A percentile compares a stretch with the other conserved stretches of the same genome.
phyloP scores from a whole-genome alignment of 2,888 invertebrate species.

The Amiota communis region DNA sequence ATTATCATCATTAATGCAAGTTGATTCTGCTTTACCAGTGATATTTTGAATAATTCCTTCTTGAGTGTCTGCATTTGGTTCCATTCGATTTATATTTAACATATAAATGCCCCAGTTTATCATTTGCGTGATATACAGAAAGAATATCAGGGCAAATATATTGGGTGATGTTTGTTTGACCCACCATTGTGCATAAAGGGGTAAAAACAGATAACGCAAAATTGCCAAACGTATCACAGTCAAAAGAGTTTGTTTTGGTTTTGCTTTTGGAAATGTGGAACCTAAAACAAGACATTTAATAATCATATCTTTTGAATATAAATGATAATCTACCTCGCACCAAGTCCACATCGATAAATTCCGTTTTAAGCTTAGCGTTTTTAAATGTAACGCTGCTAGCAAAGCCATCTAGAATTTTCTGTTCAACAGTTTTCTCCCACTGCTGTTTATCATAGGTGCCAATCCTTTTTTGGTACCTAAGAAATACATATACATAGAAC shows the following conservation, averaged over 20 bases:
- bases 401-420: slow-evolving; percentile 89
- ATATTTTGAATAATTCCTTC: not conserved
- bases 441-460: slow-evolving; percentile 97
- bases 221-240: slow-evolving; percentile 89
- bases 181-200: slow-evolving; percentile 92
- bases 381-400: slow-evolving; percentile 83
- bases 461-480: slow-evolving; percentile 95
- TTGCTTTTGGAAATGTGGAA: slow-evolving; percentile 95
- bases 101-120: slow-evolving; percentile 73
- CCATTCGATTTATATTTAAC: slow-evolving; percentile 66
- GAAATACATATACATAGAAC: not conserved
- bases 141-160: slow-evolving; percentile 82
- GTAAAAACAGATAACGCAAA: slow-evolving; percentile 86
- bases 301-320: not conserved
- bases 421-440: slow-evolving; percentile 97
- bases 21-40: slow-evolving; percentile 40
- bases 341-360: slow-evolving; percentile 95
- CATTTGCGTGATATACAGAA: slow-evolving; percentile 85
- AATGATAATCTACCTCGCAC: slow-evolving; percentile 82
- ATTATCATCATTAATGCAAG: slow-evolving; percentile 29
- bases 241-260: slow-evolving; percentile 92
- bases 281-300: slow-evolving; percentile 75
- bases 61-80: slow-evolving; percentile 27
- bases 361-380: slow-evolving; percentile 87
- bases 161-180: slow-evolving; percentile 87